Percentiles rank a stretch among this genome's conserved stretches.
phyloP scores from a whole-genome alignment of 2,113 vertebrate species.

The Nerophis ophidion region DNA sequence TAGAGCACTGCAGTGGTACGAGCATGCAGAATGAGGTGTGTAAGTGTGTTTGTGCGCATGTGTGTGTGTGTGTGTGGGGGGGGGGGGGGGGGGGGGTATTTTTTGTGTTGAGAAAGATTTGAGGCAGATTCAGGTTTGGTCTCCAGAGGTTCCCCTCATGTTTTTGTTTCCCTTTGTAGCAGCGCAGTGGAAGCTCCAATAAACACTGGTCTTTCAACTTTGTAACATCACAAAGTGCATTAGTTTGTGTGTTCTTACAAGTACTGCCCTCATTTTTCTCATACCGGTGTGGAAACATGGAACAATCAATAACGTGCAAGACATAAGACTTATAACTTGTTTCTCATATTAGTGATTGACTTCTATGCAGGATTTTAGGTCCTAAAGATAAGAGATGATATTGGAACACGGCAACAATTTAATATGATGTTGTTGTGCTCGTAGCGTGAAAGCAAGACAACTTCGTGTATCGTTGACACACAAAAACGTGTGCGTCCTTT shows the following conservation, averaged over 20 bases:
- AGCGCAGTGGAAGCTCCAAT: conserved; percentile 45
- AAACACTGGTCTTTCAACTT: conserved; percentile 55
- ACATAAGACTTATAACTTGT: conserved; percentile 4
- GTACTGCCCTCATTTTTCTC: conserved; percentile 34
- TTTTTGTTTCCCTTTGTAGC: conserved; percentile 65
- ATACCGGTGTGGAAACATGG: conserved; percentile 22
- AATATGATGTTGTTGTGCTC: too few relatives aligned
- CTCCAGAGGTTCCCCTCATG: conserved; percentile 54
- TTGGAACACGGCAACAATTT: not conserved
- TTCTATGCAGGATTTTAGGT: not conserved
- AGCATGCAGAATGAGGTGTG: not conserved
- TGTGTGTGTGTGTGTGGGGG: conserved; percentile 6
- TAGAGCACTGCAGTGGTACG: conserved; percentile 46
- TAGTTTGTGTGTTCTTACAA: conserved; percentile 41
- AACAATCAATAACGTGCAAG: conserved; percentile 40
- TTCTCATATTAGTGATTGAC: not conserved
- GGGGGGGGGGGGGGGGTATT: not conserved
- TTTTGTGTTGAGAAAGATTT: conserved; percentile 50
- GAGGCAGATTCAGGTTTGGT: conserved; percentile 71
- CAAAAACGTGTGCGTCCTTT: too few relatives aligned
- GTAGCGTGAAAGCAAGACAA: too few relatives aligned
- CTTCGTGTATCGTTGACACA: too few relatives aligned
- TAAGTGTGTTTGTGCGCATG: conserved; percentile 1
- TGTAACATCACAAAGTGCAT: conserved; percentile 48
- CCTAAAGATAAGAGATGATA: not conserved